phyloP scores from a whole-genome alignment of 92 coral and sea anemone genomes.

The Zoanthus sociatus region DNA sequence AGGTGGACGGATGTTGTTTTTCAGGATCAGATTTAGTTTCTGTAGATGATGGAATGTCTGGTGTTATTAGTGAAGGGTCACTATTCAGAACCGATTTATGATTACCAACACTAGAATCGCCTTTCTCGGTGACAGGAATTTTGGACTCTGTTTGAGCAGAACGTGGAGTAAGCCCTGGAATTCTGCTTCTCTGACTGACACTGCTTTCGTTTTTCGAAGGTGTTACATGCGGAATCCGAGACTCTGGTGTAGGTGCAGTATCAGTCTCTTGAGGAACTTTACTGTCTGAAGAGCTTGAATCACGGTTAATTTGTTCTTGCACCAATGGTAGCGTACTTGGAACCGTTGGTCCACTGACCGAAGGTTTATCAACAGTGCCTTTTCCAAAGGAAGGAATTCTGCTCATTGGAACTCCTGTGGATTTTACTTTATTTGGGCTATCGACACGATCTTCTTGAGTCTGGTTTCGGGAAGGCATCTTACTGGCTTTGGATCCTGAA shows the following conservation, averaged over 20 bases:
- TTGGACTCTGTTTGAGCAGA: slow-evolving; percentile 52
- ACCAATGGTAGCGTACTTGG: slow-evolving; percentile 44
- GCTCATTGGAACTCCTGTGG: slow-evolving; percentile 53
- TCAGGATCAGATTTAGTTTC: slow-evolving; percentile 11
- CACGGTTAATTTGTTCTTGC: slow-evolving; percentile 29
- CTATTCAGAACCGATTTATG: slow-evolving; percentile 42
- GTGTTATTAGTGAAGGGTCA: slow-evolving; percentile 16
- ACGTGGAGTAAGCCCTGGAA: slow-evolving; percentile 29
- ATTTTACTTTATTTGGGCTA: slow-evolving; percentile 18
- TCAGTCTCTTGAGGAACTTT: slow-evolving; percentile 58
- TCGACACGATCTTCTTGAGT: slow-evolving; percentile 32
- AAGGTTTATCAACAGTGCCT: slow-evolving; percentile 49
- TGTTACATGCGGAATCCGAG: slow-evolving; percentile 37
- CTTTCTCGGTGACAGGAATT: slow-evolving; percentile 27
- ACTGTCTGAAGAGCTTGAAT: slow-evolving; percentile 18
- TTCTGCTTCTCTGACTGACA: slow-evolving; percentile 33
- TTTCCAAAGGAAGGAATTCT: slow-evolving; percentile 84
- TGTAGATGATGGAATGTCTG: slow-evolving; percentile 22
- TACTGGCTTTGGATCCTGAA: slow-evolving; percentile 40
- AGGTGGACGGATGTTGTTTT: background rate
- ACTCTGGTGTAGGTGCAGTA: slow-evolving; percentile 36
- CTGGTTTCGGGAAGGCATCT: slow-evolving; percentile 28
- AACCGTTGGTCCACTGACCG: slow-evolving; percentile 36
- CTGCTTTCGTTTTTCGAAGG: slow-evolving; percentile 29
- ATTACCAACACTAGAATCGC: slow-evolving; percentile 29